phyloP scores from a whole-genome alignment of 2,888 invertebrate genomes.

The Cephonodes hylas region DNA sequence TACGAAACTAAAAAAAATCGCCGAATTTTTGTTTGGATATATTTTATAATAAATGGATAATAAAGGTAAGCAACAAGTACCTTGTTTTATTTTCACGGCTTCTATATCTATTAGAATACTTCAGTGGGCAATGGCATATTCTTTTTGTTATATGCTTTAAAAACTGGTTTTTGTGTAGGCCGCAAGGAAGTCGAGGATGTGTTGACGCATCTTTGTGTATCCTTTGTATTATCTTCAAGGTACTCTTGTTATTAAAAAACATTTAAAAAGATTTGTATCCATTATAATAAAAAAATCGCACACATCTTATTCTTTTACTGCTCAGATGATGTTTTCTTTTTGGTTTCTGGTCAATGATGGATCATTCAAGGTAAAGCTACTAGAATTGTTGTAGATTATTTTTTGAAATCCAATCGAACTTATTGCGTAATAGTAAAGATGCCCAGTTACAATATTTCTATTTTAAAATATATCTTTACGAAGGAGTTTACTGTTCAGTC shows the following conservation, averaged over 20 bases:
- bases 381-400: too few species aligned
- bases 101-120: not conserved
- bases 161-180: constrained; percentile 4
- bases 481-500: too few species aligned
- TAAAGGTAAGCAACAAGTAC: constrained; percentile 41
- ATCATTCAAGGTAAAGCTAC: too few species aligned
- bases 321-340: too few species aligned
- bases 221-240: constrained; percentile 1
- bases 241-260: not conserved
- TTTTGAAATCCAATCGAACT: too few species aligned
- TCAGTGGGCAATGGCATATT: not conserved
- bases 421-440: too few species aligned
- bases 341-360: too few species aligned
- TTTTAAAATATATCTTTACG: too few species aligned
- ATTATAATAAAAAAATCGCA: not conserved
- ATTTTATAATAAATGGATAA: constrained; percentile 41
- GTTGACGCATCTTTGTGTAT: not conserved
- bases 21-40: constrained; percentile 28
- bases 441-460: too few species aligned
- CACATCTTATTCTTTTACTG: not conserved
- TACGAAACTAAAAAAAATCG: not conserved
- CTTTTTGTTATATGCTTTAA: not conserved
- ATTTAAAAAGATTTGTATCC: not conserved
- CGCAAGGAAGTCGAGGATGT: not conserved
- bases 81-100: not conserved